A percentile compares a stretch with the other conserved stretches of the same genome.
phyloP scores from a whole-genome alignment of 2,113 vertebrate genomes.

The Sapajus apella region DNA sequence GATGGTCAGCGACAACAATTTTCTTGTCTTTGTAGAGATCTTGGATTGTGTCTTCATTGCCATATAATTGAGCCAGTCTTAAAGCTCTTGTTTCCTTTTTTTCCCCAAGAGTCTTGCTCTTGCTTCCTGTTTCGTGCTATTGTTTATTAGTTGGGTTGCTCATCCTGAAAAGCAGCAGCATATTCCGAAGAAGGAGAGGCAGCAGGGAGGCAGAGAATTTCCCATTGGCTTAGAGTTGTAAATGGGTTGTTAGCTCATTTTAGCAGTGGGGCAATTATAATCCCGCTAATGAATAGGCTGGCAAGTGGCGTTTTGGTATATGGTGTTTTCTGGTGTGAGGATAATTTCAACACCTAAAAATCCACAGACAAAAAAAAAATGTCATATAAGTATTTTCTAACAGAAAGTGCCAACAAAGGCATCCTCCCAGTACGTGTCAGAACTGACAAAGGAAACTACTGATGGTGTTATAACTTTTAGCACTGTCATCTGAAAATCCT shows the following conservation, averaged over 20 bases:
- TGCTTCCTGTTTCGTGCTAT: background rate
- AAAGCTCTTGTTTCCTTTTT: background rate
- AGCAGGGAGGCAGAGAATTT: background rate
- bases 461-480: constrained; percentile 74
- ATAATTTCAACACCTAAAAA: constrained; percentile 69
- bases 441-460: constrained; percentile 71
- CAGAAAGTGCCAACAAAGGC: constrained; percentile 74
- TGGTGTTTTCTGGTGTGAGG: constrained; percentile 41
- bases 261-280: constrained; percentile 32
- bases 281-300: constrained; percentile 44
- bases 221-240: constrained; percentile 1
- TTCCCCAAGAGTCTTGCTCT: background rate
- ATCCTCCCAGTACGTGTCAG: constrained; percentile 71
- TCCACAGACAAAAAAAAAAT: constrained; percentile 61
- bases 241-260: constrained; percentile 35
- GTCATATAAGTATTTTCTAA: constrained; percentile 78
- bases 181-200: background rate
- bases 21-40: background rate
- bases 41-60: background rate
- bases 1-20: background rate
- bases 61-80: background rate
- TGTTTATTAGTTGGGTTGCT: background rate
- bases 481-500: constrained; percentile 71
- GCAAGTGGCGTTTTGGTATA: constrained; percentile 53
- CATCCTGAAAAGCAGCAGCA: constrained; percentile 2